Evolutionary conservation across 2,113 vertebrate genomes (phyloP), one percentile per base, ranked within the genome.

Genomic region (Microtus pennsylvanicus): DNA sequence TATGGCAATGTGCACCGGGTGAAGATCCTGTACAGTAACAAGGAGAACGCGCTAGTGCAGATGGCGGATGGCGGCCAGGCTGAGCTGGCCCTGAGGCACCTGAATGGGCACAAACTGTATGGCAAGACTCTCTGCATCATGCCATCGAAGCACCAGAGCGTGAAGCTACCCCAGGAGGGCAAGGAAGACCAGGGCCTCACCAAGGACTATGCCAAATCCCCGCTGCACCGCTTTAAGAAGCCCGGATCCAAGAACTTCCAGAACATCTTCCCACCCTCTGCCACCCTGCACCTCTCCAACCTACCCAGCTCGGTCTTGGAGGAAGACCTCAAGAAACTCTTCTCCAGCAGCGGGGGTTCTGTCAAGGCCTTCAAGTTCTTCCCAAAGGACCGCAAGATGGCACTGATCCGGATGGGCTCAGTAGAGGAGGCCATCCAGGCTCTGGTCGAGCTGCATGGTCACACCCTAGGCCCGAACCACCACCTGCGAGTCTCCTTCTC

Each of bases 371-470:
- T 99, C 98, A 99, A 99, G 98, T 99, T 99, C 98, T 99, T 99
- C 98, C 99, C 98, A 99, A 99, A 99, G 97, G 99, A 99, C 98
- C 99, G 99, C 70, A 99, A 99, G 96, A 99, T 99, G 99, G 99
- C 99, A 45, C 98, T 99, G 97, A 99, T 99, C 98, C 99, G 99
- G 98, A 99, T 99, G 99, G 98, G 99, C 95, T 99, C 99, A 0
- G 99, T 99, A 80, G 99, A 99, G 96, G 99, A 99, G 97, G 99
- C 99, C 24, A 99, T 99, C n/a, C 99, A 99, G 94, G 99, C 99
- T 0, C 99, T 99, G 95, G 99, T 99, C 0, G 99, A 99, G 96
- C 99, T 99, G 98, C 99, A 99, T 97, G 99, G 99, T 98, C 99
- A 99, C 1, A 99, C 99, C 96, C 99, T 99, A 93, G 99, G 99